Percentiles rank a stretch among this genome's conserved stretches.
Conservation (phyloP, 2,888 invertebrate genomes). For the Dasysyrphus albostriatus region DNA sequence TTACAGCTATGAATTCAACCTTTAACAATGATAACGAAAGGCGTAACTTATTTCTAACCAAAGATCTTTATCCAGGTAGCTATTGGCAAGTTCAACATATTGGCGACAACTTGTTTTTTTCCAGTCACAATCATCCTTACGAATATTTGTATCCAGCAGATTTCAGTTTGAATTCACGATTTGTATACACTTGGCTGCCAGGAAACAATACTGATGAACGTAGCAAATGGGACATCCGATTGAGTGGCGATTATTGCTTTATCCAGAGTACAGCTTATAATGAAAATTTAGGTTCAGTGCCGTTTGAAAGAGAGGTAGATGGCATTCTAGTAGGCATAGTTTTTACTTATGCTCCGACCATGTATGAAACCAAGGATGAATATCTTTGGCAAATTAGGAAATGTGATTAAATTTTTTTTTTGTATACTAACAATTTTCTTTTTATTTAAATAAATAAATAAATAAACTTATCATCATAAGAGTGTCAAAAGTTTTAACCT, state of each 20-base stretch:
- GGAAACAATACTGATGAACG: conserved; percentile 11
- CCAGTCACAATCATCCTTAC: neutral
- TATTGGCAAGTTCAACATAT: conserved; percentile 1
- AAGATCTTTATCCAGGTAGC: neutral
- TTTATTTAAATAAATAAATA: too few relatives aligned
- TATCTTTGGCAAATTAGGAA: conserved; percentile 4
- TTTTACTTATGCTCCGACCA: neutral
- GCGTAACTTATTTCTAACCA: conserved; percentile 1
- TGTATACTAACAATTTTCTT: too few relatives aligned
- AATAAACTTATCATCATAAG: too few relatives aligned
- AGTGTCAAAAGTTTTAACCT: too few relatives aligned
- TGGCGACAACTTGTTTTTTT: neutral
- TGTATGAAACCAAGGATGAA: neutral
- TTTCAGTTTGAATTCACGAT: neutral
- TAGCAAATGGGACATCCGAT: neutral
- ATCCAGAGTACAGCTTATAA: neutral
- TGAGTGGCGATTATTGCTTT: neutral
- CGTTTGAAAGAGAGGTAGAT: neutral
- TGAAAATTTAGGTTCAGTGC: neutral
- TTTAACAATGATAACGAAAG: neutral
- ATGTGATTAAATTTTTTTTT: neutral
- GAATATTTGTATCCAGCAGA: conserved; percentile 19
- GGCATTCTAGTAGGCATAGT: neutral
- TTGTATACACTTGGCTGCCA: conserved; percentile 25
- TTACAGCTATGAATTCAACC: neutral